Evolutionary conservation across 1,140 invertebrate species (phyloP).

Genomic region (Stegodyphus mimosarum): DNA sequence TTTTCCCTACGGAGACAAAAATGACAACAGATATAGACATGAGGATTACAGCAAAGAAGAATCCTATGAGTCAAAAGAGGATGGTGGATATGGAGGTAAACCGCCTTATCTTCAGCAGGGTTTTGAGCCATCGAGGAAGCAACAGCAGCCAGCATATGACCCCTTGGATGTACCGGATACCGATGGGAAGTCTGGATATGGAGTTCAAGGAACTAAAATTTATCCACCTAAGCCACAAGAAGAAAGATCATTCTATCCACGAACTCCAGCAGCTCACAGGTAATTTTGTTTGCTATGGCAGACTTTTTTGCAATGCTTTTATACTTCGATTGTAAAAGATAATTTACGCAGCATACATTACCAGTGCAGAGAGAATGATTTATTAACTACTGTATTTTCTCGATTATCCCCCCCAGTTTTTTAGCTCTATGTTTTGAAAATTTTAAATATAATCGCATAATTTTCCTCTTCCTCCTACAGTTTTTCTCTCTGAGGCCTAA

Average conservation of each 20-base stretch:
- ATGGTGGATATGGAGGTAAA: neutral
- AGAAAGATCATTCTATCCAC: neutral
- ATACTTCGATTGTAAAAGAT: no score
- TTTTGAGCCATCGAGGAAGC: neutral
- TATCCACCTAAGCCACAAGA: neutral
- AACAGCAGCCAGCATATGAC: neutral
- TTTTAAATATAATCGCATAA: no score
- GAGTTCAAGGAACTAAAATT: neutral
- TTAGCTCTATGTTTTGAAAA: no score
- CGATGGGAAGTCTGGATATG: neutral
- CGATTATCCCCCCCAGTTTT: no score
- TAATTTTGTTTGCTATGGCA: no score
- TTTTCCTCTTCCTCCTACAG: no score
- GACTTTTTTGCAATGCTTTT: no score
- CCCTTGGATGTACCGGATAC: neutral
- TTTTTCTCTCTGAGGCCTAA: no score
- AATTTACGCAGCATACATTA: no score
- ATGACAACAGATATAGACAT: neutral
- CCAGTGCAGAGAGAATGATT: no score
- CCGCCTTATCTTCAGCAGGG: neutral
- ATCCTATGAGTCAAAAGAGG: neutral
- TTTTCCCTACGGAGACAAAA: neutral
- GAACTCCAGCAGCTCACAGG: no score
- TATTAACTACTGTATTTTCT: no score
- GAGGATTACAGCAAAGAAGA: neutral